Conservation (phyloP, 2,888 invertebrate genomes). For the Parascotia fuliginaria region DNA sequence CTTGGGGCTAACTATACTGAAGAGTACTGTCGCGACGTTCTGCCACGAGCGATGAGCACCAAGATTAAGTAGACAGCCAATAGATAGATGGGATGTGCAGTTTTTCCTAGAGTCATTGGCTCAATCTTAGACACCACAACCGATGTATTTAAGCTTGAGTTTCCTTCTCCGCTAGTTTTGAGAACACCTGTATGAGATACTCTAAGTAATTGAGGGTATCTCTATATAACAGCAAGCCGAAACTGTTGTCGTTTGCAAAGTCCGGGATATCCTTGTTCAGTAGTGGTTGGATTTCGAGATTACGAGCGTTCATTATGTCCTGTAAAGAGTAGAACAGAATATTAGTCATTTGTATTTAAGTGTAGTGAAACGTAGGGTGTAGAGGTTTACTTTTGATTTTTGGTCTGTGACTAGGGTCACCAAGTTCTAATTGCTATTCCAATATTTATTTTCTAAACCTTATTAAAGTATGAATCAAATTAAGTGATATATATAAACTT, state of each 20-base stretch:
- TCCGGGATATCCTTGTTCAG: constrained; percentile 63
- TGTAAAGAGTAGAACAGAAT: constrained; percentile 49
- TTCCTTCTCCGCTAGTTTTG: constrained; percentile 58
- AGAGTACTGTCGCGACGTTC: constrained; percentile 40
- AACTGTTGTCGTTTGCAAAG: constrained; percentile 52
- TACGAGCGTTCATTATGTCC: constrained; percentile 70
- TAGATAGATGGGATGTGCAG: constrained; percentile 28
- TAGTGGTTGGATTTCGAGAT: constrained; percentile 62
- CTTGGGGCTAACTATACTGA: constrained; percentile 53
- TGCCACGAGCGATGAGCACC: constrained; percentile 40
- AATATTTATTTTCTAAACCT: too few species aligned
- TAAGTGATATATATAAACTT: background rate
- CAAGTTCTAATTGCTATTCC: too few species aligned
- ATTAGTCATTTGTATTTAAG: background rate
- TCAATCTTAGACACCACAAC: constrained; percentile 51
- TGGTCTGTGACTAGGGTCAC: too few species aligned
- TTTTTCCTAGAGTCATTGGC: constrained; percentile 43
- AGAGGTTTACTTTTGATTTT: too few species aligned
- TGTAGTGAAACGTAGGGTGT: too few species aligned
- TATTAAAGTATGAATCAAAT: background rate
- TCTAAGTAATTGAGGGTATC: constrained; percentile 76
- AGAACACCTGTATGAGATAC: constrained; percentile 70
- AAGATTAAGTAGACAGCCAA: constrained; percentile 49
- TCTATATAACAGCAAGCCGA: constrained; percentile 66
- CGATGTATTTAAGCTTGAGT: constrained; percentile 48